Percentiles rank a stretch among this genome's conserved stretches.
Conservation (phyloP, 2,797 vertebrate genomes). For the Rhynchonycteris naso region DNA sequence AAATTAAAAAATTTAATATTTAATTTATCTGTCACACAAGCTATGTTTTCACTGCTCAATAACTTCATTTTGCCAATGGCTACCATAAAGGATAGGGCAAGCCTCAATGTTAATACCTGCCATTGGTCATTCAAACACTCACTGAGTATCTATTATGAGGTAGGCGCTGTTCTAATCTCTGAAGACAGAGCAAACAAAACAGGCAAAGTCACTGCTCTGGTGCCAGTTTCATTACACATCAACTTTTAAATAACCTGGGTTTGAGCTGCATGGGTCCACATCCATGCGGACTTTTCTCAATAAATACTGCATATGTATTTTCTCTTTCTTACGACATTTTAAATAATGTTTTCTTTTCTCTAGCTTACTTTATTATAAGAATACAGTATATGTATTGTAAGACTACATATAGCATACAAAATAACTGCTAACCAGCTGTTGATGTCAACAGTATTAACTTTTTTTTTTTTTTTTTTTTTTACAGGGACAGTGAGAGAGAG, state of each 20-base stretch:
- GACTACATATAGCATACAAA: not conserved
- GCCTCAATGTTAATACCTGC: not conserved
- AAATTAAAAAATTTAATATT: not conserved
- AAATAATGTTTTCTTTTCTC: not conserved
- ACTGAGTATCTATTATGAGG: not conserved
- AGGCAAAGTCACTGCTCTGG: not conserved
- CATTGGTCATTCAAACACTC: not conserved
- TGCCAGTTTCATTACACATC: not conserved
- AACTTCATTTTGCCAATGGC: not conserved
- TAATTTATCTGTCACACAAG: not conserved
- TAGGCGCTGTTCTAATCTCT: not conserved
- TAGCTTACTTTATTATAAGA: not conserved
- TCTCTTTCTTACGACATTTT: not conserved
- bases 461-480: too few relatives aligned
- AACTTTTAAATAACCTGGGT: not conserved
- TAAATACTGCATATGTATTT: not conserved
- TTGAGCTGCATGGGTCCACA: not conserved
- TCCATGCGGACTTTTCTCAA: not conserved
- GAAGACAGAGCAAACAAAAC: not conserved
- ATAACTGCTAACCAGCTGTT: not conserved
- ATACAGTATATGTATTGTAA: not conserved
- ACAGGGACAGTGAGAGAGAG: too few relatives aligned
- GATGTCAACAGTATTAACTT: not conserved
- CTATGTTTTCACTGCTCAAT: not conserved
- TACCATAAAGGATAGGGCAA: not conserved